A percentile compares a stretch with the other conserved stretches of the same genome.
phyloP scores from a whole-genome alignment of 1,140 invertebrate species.

The Drosophila nannoptera region DNA sequence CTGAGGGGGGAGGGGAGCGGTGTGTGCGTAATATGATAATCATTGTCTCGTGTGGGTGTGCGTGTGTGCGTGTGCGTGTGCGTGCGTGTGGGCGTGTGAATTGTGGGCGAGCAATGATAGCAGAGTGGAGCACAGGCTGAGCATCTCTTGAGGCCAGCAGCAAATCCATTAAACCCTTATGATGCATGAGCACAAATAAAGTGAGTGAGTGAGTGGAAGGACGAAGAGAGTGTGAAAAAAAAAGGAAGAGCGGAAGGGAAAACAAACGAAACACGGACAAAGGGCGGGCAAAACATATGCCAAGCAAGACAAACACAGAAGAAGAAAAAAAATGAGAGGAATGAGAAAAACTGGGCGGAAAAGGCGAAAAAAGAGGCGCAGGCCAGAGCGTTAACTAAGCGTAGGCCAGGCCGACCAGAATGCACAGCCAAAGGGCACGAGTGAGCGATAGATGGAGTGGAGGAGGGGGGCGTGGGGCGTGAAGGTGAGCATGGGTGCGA shows the following conservation, averaged over 20 bases:
- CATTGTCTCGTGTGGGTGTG: conserved; percentile 49
- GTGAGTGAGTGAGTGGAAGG: conserved; percentile 66
- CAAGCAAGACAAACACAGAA: conserved; percentile 36
- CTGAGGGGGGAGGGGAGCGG: too few relatives aligned
- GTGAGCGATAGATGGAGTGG: background rate
- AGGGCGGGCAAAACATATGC: conserved; percentile 68
- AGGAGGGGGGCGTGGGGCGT: too few relatives aligned
- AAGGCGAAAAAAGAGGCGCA: conserved; percentile 27
- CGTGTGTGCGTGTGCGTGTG: conserved; percentile 6
- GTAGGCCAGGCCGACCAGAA: conserved; percentile 5
- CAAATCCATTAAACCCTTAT: conserved; percentile 77
- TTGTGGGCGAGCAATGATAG: conserved; percentile 53
- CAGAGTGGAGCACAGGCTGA: conserved; percentile 21
- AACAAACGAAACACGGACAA: conserved; percentile 45
- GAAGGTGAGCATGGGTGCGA: conserved; percentile 1
- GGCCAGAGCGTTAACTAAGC: conserved; percentile 54
- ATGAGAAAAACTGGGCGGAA: conserved; percentile 12
- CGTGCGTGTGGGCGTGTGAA: conserved; percentile 48
- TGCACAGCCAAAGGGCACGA: conserved; percentile 6
- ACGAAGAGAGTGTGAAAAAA: conserved; percentile 11
- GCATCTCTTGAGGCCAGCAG: conserved; percentile 39
- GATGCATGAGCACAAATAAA: conserved; percentile 74
- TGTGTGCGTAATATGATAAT: conserved; percentile 70
- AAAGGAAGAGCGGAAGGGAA: conserved; percentile 10
- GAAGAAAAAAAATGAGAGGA: conserved; percentile 21